A percentile compares a stretch with the other conserved stretches of the same genome.
These are phyloP conservation scores for Notoglanidium macrostoma DNA, from an alignment of 2,797 vertebrate genomes.

Conservation along the genomic window DNA sequence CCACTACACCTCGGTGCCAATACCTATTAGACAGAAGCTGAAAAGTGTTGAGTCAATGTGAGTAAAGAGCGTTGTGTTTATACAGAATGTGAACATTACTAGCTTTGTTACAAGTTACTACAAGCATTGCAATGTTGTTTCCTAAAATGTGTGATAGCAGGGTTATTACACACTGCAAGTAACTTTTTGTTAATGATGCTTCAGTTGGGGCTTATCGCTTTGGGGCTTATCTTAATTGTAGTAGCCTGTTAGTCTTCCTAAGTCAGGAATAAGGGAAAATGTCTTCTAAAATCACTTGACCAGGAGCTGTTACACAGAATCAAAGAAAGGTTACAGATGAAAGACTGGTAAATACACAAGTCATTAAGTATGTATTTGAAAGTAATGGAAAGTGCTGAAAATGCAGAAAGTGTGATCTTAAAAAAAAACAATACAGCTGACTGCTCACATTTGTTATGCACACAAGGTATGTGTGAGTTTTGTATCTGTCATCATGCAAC, in stretches of 20 bases:
- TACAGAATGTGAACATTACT: background rate
- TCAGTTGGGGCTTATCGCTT: background rate
- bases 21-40: constrained; percentile 9
- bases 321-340: constrained; percentile 35
- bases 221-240: background rate
- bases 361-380: constrained; percentile 16
- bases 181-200: constrained; percentile 22
- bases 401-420: constrained; percentile 11
- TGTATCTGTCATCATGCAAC: constrained; percentile 20
- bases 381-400: background rate
- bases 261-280: background rate
- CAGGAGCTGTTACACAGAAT: constrained; percentile 33
- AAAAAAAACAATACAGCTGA: constrained; percentile 3
- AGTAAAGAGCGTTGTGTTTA: constrained; percentile 15
- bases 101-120: background rate
- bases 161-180: constrained; percentile 18
- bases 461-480: constrained; percentile 16
- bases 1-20: too few relatives aligned
- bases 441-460: constrained; percentile 29
- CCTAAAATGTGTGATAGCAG: background rate
- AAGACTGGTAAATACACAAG: constrained; percentile 28
- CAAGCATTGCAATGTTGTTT: background rate
- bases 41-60: constrained; percentile 5
- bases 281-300: constrained; percentile 23
- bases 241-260: background rate